Conservation (phyloP, 2,797 vertebrate genomes). For the Galago senegalensis region DNA sequence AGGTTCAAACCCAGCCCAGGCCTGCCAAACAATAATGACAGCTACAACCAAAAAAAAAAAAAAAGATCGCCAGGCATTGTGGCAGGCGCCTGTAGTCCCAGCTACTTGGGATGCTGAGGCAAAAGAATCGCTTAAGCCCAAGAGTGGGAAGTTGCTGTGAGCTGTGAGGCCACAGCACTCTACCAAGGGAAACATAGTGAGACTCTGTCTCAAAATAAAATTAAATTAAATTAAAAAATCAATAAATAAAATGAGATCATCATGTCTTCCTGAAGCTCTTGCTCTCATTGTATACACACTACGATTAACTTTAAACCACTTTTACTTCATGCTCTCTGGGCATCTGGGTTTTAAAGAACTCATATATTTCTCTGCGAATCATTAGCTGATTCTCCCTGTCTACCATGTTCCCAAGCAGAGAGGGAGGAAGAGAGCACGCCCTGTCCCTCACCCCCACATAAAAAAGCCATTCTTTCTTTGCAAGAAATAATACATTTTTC, state of each 20-base stretch:
- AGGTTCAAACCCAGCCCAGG: no score
- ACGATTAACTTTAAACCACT: background rate
- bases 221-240: no score
- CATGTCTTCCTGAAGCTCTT: background rate
- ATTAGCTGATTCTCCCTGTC: constrained; percentile 25
- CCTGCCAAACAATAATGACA: no score
- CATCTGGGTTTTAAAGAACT: background rate
- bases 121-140: no score
- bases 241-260: constrained; percentile 59
- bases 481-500: constrained; percentile 58
- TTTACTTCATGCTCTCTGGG: background rate
- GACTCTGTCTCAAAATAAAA: no score
- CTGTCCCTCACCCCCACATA: background rate
- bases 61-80: no score
- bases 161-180: no score
- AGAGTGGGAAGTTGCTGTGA: no score
- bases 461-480: constrained; percentile 33
- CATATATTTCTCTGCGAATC: background rate
- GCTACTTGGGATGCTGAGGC: no score
- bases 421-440: background rate
- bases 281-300: background rate
- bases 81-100: no score
- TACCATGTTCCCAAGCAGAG: background rate
- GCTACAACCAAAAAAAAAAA: no score
- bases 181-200: no score